These are phyloP conservation scores for Porites lutea DNA, from an alignment of 64 coral and sea anemone species.

Conservation along the genomic window DNA sequence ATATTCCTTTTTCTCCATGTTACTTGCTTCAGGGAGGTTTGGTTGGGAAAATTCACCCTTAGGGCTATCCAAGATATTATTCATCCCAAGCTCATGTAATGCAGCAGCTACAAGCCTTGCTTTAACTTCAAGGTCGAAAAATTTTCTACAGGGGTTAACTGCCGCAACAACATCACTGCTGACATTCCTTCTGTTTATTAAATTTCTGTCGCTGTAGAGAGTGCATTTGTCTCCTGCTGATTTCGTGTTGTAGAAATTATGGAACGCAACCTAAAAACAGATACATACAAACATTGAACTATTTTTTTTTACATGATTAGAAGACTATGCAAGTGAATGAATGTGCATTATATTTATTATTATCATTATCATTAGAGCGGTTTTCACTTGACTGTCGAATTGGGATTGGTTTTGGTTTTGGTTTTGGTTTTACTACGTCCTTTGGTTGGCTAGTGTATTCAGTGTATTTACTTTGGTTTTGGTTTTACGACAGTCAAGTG, in stretches of 20 bases:
- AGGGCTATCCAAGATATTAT: conserved; percentile 14
- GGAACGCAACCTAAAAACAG: conserved; percentile 64
- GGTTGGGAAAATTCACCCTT: conserved; percentile 4
- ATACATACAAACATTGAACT: neutral
- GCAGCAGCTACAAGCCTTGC: conserved; percentile 75
- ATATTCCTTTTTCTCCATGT: conserved; percentile 30
- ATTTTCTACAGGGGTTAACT: conserved; percentile 52
- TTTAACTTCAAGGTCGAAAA: conserved; percentile 68
- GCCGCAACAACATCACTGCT: conserved; percentile 50
- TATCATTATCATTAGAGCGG: no score
- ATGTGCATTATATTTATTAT: no score
- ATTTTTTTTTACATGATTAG: neutral
- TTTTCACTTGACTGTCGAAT: no score
- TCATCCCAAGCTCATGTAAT: conserved; percentile 64
- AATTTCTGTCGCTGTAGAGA: conserved; percentile 66
- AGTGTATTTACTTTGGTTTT: no score
- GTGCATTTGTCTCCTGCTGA: conserved; percentile 77
- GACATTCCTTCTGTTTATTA: conserved; percentile 79
- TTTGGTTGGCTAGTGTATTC: no score
- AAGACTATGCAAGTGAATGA: neutral
- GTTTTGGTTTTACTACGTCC: no score
- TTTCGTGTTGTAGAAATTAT: conserved; percentile 44
- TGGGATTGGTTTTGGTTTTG: no score
- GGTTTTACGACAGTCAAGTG: no score
- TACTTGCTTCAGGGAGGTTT: conserved; percentile 2